Percentiles rank a stretch among this genome's conserved stretches.
Conservation (phyloP, 2,888 invertebrate genomes). For the Brassicogethes aeneus region DNA sequence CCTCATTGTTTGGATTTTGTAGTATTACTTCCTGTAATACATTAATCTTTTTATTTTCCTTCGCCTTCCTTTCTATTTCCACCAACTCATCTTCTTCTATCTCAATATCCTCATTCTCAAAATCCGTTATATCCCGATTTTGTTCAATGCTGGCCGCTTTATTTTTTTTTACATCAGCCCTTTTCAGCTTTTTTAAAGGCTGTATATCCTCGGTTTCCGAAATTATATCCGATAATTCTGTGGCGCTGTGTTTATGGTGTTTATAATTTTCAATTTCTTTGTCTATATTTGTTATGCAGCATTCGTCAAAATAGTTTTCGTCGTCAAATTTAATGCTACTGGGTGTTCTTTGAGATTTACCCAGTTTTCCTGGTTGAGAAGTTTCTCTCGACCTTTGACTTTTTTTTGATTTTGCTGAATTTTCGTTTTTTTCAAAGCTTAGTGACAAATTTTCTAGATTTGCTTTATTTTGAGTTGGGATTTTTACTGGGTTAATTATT, state of each 20-base stretch:
- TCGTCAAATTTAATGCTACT: neutral
- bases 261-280: slow-evolving; percentile 10
- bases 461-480: too few species aligned
- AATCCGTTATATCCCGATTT: slow-evolving; percentile 5
- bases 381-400: too few species aligned
- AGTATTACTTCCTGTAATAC: slow-evolving; percentile 10
- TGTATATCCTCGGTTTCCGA: slow-evolving; percentile 10
- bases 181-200: slow-evolving; percentile 4
- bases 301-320: neutral
- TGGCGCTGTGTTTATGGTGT: slow-evolving; percentile 2
- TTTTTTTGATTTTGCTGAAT: too few species aligned
- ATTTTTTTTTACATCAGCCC: slow-evolving; percentile 6
- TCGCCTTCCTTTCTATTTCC: too few species aligned
- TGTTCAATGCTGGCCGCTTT: neutral
- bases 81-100: slow-evolving; percentile 6
- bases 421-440: too few species aligned
- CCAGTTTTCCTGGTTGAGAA: too few species aligned
- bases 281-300: slow-evolving; percentile 1
- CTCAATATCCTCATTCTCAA: slow-evolving; percentile 11
- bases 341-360: neutral
- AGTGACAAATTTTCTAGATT: too few species aligned
- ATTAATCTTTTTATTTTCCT: slow-evolving; percentile 2
- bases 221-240: slow-evolving; percentile 8
- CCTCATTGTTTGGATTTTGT: slow-evolving; percentile 4
- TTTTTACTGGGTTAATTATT: too few species aligned